Base-by-base conservation (phyloP, 2,797 vertebrate genomes). In the Xiphophorus birchmanni region DNA sequence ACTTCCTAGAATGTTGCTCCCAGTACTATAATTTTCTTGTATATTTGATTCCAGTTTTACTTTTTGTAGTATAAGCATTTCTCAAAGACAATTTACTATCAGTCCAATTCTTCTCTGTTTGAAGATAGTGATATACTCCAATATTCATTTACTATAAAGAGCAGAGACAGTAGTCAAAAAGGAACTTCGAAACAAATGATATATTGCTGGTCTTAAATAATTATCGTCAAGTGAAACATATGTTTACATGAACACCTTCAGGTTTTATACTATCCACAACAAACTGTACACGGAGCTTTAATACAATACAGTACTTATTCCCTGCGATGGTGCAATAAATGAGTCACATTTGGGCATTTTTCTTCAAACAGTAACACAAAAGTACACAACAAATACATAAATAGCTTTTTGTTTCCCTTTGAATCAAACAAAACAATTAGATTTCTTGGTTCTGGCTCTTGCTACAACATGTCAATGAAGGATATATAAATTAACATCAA, bases 391-490 rank as follows among this genome's bases (percentile, higher is more conserved):
- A 95, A 93, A 94, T 90, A 95, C 89, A 96, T 96, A 96, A 96
- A 96, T 96, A 95, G 90, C 94, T 96, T 94, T 73, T 92, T 93
- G 89, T 94, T 93, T 94, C 90, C 95, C 92, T 95, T 96, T 94
- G 92, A 93, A 89, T 93, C 92, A 92, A 92, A 92, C 88, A 79
- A 88, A 93, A 92, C 92, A 91, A 93, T 90, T 90, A 88, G 90
- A 91, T 87, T 73, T 91, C 87, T 85, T 91, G 93, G 91, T 92
- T 92, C 90, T 93, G 91, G 90, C 92, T 94, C 91, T 87, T 93
- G 90, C 91, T 94, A 94, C 94, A 44, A 93, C 90, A 74, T 87
- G 80, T 92, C 85, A 80, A 87, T 83, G 80, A 90, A 82, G 44
- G 83, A 87, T 92, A 93, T 92, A 94, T 95, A 95, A 95, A 95